Conservation (phyloP, 1,140 invertebrate genomes). For the Oreohelix idahoensis region DNA sequence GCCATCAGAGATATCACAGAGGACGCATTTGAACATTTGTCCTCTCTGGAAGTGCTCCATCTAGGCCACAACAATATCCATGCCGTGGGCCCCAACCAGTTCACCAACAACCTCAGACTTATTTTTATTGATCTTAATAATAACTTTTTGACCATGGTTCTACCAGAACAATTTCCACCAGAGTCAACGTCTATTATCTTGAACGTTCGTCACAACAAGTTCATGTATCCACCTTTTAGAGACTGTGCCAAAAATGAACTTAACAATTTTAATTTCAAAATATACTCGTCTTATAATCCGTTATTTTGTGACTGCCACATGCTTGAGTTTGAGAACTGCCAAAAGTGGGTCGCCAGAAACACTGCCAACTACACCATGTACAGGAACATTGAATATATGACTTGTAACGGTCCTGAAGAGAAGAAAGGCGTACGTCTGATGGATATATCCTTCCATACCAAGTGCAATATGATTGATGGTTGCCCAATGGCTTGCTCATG, state of each 20-base stretch:
- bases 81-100: not conserved
- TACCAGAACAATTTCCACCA: conserved; percentile 25
- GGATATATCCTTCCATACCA: conserved; percentile 14
- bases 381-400: conserved; percentile 32
- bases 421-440: not conserved
- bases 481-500: conserved; percentile 39
- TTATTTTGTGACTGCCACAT: conserved; percentile 48
- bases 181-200: conserved; percentile 1
- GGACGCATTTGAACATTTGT: conserved; percentile 23
- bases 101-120: conserved; percentile 7
- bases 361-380: not conserved
- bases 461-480: conserved; percentile 27
- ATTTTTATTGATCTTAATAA: conserved; percentile 32
- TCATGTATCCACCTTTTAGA: conserved; percentile 38
- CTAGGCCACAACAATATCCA: conserved; percentile 34
- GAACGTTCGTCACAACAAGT: conserved; percentile 38
- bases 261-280: conserved; percentile 16
- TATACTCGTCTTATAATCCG: conserved; percentile 33
- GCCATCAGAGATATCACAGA: conserved; percentile 5
- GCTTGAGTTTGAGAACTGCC: conserved; percentile 39
- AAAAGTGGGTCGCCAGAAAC: not conserved
- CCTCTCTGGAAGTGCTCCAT: conserved; percentile 24
- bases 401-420: conserved; percentile 7
- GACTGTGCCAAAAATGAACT: conserved; percentile 30
- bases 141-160: conserved; percentile 26